Base-by-base conservation (phyloP, 1,140 invertebrate genomes). In the Formica exsecta region DNA sequence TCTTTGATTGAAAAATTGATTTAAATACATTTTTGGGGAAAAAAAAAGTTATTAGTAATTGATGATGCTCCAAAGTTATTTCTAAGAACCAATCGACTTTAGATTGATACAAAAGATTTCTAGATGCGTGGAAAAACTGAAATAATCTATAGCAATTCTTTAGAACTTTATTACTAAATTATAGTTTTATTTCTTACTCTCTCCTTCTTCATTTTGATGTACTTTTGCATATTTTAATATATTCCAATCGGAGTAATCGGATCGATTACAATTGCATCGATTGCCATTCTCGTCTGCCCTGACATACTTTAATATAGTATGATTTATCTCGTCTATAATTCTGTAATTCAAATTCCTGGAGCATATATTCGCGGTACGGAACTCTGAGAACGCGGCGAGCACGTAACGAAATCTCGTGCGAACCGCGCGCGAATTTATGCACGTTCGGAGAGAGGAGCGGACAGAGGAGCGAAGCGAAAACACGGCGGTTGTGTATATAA, bases 391-490 rank as follows among this genome's bases (percentile, higher is more conserved):
- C 76, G 22, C 32, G 44, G 44, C 64, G 65, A 59, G 77, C 22
- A 59, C 36, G 32, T 79, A 80, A 70, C 32, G 65, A 80, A 80
- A 80, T 70, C 48, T 57, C 65, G 65, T 80, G 65, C 76, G 77
- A 80, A 80, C 64, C 64, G 62, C 48, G n/a, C 44, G 44, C 29
- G 76, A 80, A 70, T 70, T 80, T 80, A 80, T 65, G 77, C 48
- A 51, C 64, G 48, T 22, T 25, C 59, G 74, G 38, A 22, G 74
- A 44, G 6, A 16, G 25, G 38, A 59, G 38, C 65, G 64, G 77
- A 54, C 44, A 65, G 41, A 80, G 38, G 41, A 64, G 25, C 44
- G 29, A 51, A 81, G 68, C 73, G 68, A 83, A 83, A 83, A 83
- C 62, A 79, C 54, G 38, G 41, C 38, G 57, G 38, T 73, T 29